Evolutionary conservation across 2,888 invertebrate species (phyloP).

Genomic region (Hypena proboscidalis): DNA sequence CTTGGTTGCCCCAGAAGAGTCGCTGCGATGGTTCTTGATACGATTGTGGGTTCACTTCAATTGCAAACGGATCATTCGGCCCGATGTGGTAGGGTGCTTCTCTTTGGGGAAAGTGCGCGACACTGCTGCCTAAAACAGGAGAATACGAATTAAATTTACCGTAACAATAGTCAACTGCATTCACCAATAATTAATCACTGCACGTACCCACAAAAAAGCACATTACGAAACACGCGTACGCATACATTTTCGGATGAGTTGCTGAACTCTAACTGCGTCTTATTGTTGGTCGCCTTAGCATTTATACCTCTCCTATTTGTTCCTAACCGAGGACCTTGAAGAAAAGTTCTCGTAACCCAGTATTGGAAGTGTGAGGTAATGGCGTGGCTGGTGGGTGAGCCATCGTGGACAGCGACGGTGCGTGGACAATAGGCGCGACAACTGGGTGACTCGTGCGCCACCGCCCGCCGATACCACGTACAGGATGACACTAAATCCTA

Average conservation of each 20-base stretch:
- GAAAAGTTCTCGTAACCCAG: conserved; percentile 84
- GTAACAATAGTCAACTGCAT: conserved; percentile 17
- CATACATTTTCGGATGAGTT: conserved; percentile 76
- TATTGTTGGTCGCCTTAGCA: conserved; percentile 75
- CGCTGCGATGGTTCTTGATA: conserved; percentile 70
- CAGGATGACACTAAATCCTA: conserved; percentile 67
- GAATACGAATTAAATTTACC: conserved; percentile 21
- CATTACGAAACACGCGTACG: conserved; percentile 64
- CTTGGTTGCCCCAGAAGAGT: conserved; percentile 73
- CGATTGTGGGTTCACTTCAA: conserved; percentile 56
- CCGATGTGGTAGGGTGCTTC: conserved; percentile 69
- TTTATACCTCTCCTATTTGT: conserved; percentile 83
- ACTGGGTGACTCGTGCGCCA: conserved; percentile 80
- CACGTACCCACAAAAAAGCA: conserved; percentile 77
- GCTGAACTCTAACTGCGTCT: conserved; percentile 73
- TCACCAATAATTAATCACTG: conserved; percentile 42
- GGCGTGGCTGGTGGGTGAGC: conserved; percentile 76
- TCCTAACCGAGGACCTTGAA: conserved; percentile 82
- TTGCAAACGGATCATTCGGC: conserved; percentile 66
- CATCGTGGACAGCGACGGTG: conserved; percentile 65
- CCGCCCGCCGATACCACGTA: conserved; percentile 56
- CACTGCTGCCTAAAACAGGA: conserved; percentile 66
- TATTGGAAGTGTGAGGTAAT: conserved; percentile 85
- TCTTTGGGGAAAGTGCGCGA: conserved; percentile 69
- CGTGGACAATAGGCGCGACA: conserved; percentile 83